Base-by-base conservation (phyloP, 2,888 invertebrate genomes). In the Epistrophella euchroma region DNA sequence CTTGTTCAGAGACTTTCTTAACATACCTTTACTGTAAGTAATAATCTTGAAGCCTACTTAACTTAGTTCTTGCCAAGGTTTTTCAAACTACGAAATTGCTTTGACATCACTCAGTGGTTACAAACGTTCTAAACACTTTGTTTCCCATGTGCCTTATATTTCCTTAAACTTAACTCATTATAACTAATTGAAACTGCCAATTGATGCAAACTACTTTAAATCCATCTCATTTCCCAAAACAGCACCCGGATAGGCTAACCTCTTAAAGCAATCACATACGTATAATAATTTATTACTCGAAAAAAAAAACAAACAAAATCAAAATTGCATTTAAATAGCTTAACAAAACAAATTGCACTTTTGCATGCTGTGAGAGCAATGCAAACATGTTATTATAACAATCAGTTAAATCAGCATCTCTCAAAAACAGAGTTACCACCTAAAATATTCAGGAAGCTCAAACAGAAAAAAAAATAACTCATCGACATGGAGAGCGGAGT, bases 301-400 rank as follows among this genome's bases (percentile, higher is more conserved):
- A 50, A 50, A 13, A 52, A 22, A 0, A 25, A 32, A 56, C n/a
- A 28, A 32, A 32, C 9, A 32, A 56, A 28, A 45, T 22, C 37
- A 5, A 25, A 64, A 64, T 50, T n/a, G 25, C 52, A 52, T 52
- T 28, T 52, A 25, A 45, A 66, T 47, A 47, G 28, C 62, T 76
- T 55, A 81, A 76, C 40, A 60, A 81, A 62, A 71, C 55, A 81
- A 81, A 82, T 82, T 77, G 68, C 72, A 77, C 35, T 56, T 55
- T 55, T 71, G 71, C 76, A 22, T 25, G 66, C 37, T 58, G 10
- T 47, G 66, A 72, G 40, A 11, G 52, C 25, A n/a, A 52, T 52
- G 52, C 25, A 52, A 52, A 52, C n/a, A 28, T 6, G n/a, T n/a
- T n/a, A 25, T 7, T 52, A 15, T 25, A 52, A 28, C 25, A 52